Base-by-base conservation (phyloP, 2,113 vertebrate species). In the Excalfactoria chinensis region DNA sequence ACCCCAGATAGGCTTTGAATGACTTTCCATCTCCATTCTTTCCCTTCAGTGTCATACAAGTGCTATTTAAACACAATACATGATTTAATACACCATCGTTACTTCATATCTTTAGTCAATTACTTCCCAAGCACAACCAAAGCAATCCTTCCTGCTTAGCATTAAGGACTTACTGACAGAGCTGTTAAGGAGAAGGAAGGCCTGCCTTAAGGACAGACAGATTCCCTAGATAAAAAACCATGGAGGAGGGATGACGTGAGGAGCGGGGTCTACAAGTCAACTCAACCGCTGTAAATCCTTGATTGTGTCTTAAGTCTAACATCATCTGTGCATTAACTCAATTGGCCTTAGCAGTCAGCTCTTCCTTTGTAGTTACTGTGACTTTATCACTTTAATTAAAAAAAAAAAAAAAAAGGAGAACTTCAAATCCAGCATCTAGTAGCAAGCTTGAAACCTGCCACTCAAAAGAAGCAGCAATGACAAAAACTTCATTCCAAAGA, bases 61-160 rank as follows among this genome's bases (percentile, higher is more conserved):
- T 43, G 89, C 87, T 91, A 88, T 93, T 95, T 78, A 93, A 94
- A 87, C n/a, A 64, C 70, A 44, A 95, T 89, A 60, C 87, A 83
- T 88, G 71, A 90, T 92, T 96, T 86, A 94, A 95, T 86, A 71
- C 53, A 41, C 51, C 8, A 0, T 89, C n/a, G 75, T 89, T 69
- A 71, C 81, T 92, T 87, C 22, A 0, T 68, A 46, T 87, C 71
- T 87, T 90, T 17, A 84, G 74, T 85, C 93, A 93, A 83, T 95
- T 92, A 60, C 43, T 96, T 93, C 69, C 75, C 69, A 89, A 93
- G 87, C 66, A 86, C 60, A 68, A 84, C 60, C 76, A 44, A 84
- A 77, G 56, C 51, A 71, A 78, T 90, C 62, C 14, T 69, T 94
- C 82, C 86, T 0, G 0, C 63, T 75, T 72, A 64, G 55, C 67